Evolutionary conservation across 2,888 invertebrate genomes (phyloP).

Genomic region (Caenorhabditis sulstoni): DNA sequence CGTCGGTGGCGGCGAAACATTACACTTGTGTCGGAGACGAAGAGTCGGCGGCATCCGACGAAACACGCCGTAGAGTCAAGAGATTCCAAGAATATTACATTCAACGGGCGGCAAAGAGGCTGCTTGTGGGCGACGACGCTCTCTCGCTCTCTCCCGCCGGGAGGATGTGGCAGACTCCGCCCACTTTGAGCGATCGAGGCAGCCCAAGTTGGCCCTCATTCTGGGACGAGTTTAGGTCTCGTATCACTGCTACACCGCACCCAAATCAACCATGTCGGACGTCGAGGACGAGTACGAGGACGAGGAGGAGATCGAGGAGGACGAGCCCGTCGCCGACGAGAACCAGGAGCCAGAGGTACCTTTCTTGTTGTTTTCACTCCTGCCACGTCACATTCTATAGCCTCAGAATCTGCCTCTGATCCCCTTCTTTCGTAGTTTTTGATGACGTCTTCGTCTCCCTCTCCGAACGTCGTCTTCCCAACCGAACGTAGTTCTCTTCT

Average conservation of each 20-base stretch:
- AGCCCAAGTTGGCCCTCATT: slow-evolving; percentile 59
- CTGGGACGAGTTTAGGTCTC: slow-evolving; percentile 58
- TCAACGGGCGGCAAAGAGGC: slow-evolving; percentile 6
- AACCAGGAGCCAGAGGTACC: slow-evolving; percentile 62
- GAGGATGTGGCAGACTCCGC: slow-evolving; percentile 53
- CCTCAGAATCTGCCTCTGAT: slow-evolving; percentile 1
- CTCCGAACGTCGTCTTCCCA: too few relatives aligned
- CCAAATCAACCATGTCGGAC: slow-evolving; percentile 74
- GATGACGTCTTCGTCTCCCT: not conserved
- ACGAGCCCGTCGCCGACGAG: slow-evolving; percentile 65
- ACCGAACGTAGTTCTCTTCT: too few relatives aligned
- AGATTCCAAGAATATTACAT: slow-evolving; percentile 58
- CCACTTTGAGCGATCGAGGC: slow-evolving; percentile 53
- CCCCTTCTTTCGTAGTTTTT: not conserved
- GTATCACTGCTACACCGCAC: slow-evolving; percentile 54
- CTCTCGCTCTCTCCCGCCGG: slow-evolving; percentile 17
- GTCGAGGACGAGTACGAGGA: slow-evolving; percentile 77
- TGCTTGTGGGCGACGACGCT: slow-evolving; percentile 45
- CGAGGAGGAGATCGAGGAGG: slow-evolving; percentile 76
- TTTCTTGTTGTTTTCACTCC: slow-evolving; percentile 3
- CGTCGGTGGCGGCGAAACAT: slow-evolving; percentile 34
- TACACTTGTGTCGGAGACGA: slow-evolving; percentile 43
- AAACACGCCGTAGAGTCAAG: slow-evolving; percentile 50
- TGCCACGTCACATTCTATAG: not conserved
- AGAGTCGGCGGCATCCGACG: slow-evolving; percentile 42